Evolutionary conservation across 2,113 vertebrate genomes (phyloP), one percentile per base, ranked within the genome.

Genomic region (Cephalopterus ornatus): DNA sequence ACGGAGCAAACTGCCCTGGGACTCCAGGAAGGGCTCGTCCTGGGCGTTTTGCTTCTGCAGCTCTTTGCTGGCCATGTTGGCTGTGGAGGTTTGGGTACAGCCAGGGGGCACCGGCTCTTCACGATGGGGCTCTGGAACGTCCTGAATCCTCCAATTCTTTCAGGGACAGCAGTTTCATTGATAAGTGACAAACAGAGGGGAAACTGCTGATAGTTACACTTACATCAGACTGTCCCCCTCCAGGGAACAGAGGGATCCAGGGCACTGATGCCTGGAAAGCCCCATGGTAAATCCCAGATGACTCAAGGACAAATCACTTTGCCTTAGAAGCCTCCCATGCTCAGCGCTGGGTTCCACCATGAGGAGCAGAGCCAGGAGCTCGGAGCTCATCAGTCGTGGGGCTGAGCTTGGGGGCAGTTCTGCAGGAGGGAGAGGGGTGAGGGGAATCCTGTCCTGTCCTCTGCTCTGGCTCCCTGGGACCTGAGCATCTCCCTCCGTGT

Each of bases 11-110:
- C 14, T 35, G 4, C 14, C 3, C 1, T 2, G 13, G 4, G 46
- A 15, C 20, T 19, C 32, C 0, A 17, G 42, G 53, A 37, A 35
- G 6, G 35, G 22, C 42, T 42, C 8, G 6, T 15, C 58, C 56
- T 49, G 4, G 13, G 21, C 0, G 1, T 18, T 89, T 20, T 28
- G 74, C 53, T 62, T 11, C 62, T 5, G 12, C 5, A 41, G 81
- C 27, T 47, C 41, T 42, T 41, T 26, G 76, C 81, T 59, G 3
- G 0, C 42, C 0, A 0, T 1, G n/a, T 3, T 0, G 3, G 28
- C 52, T 15, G 21, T 19, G 11, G 23, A 21, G 67, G 30, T 8
- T 8, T 30, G 73, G 55, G 28, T 8, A 32, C 35, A 46, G 22
- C 33, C 10, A 42, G 56, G 56, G 15, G 17, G 13, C 42, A 2